These are phyloP conservation scores for Ditula angustiorana DNA, from an alignment of 2,888 invertebrate species.

Conservation along the genomic window DNA sequence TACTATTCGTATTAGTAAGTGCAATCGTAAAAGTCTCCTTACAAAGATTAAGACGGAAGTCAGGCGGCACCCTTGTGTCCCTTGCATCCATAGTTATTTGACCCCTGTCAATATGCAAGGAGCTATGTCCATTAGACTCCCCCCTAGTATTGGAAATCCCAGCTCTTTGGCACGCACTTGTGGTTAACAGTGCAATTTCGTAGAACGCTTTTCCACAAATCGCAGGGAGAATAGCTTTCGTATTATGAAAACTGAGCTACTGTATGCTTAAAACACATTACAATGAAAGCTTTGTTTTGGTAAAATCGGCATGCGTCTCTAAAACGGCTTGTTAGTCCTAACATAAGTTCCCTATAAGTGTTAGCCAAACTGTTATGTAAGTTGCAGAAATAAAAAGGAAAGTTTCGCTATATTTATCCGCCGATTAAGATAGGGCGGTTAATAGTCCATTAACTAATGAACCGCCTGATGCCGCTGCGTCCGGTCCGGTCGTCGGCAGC, in stretches of 20 bases:
- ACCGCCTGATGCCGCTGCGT: conserved; percentile 51
- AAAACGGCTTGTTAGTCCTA: neutral
- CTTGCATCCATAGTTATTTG: conserved; percentile 61
- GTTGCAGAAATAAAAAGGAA: conserved; percentile 28
- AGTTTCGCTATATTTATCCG: conserved; percentile 28
- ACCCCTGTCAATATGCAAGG: conserved; percentile 72
- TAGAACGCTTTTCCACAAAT: conserved; percentile 54
- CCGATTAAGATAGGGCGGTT: conserved; percentile 41
- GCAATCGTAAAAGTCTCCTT: conserved; percentile 23
- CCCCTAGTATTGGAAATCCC: conserved; percentile 72
- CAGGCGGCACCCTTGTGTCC: conserved; percentile 27
- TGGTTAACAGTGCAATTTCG: conserved; percentile 69
- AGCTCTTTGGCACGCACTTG: conserved; percentile 59
- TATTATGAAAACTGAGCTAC: conserved; percentile 34
- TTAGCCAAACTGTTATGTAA: neutral
- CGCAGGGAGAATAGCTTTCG: conserved; percentile 36
- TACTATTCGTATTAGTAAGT: neutral
- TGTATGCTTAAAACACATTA: conserved; percentile 29
- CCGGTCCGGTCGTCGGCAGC: conserved; percentile 56
- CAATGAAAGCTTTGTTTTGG: conserved; percentile 34
- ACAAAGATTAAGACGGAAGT: conserved; percentile 29
- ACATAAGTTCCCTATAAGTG: neutral
- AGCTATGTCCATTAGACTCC: conserved; percentile 66
- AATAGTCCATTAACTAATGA: conserved; percentile 57
- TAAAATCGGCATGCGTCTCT: conserved; percentile 24